Percentiles rank a stretch among this genome's conserved stretches.
These are phyloP conservation scores for Drosophila imparisetae DNA, from an alignment of 2,888 invertebrate species.

Conservation along the genomic window DNA sequence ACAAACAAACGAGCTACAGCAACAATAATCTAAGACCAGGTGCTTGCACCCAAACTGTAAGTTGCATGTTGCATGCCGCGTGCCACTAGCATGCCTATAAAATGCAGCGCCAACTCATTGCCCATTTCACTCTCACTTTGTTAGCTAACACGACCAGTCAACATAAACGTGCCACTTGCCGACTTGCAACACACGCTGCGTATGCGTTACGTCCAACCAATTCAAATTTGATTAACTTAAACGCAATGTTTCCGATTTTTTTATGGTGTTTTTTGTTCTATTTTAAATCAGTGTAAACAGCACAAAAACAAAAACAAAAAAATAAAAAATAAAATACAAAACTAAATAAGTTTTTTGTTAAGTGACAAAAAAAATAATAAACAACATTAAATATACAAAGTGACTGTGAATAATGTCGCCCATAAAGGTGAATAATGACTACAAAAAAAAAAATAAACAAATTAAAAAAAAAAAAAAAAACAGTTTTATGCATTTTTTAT, in stretches of 20 bases:
- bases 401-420: slow-evolving; percentile 36
- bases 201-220: slow-evolving; percentile 45
- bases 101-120: slow-evolving; percentile 63
- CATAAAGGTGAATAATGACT: slow-evolving; percentile 47
- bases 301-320: neutral
- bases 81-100: slow-evolving; percentile 65
- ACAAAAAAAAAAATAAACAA: neutral
- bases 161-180: slow-evolving; percentile 35
- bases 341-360: slow-evolving; percentile 1
- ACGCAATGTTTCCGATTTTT: slow-evolving; percentile 39
- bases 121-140: slow-evolving; percentile 82
- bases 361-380: neutral
- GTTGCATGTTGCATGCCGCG: slow-evolving; percentile 34
- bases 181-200: slow-evolving; percentile 32
- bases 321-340: neutral
- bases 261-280: slow-evolving; percentile 19
- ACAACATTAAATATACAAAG: slow-evolving; percentile 20
- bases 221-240: slow-evolving; percentile 21
- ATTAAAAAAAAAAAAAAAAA: neutral
- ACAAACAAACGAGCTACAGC: slow-evolving; percentile 19
- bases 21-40: slow-evolving; percentile 45
- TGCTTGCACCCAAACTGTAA: slow-evolving; percentile 67
- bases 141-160: slow-evolving; percentile 61
- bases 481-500: neutral
- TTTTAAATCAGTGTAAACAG: slow-evolving; percentile 54